Evolutionary conservation across 2,797 vertebrate genomes (phyloP).

Genomic region (Zonotrichia albicollis): DNA sequence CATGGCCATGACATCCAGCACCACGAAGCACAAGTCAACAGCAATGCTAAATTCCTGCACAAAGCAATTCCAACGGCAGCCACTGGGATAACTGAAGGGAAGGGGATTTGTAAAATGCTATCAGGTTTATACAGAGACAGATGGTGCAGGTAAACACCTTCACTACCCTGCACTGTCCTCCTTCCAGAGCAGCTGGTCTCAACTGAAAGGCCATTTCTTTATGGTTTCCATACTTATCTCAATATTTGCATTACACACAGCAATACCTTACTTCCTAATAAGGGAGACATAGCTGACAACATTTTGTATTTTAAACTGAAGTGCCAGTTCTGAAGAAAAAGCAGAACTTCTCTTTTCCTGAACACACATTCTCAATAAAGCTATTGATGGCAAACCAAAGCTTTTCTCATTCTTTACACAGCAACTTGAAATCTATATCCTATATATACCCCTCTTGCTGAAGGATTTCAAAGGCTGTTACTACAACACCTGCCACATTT

Average conservation of each 20-base stretch:
- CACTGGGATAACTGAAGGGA: constrained; percentile 57
- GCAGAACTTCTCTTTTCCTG: neutral
- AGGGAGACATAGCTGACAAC: neutral
- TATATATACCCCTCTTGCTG: neutral
- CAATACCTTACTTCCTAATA: constrained; percentile 18
- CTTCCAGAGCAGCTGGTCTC: constrained; percentile 60
- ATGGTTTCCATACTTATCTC: constrained; percentile 26
- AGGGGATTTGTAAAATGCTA: constrained; percentile 60
- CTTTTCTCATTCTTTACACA: neutral
- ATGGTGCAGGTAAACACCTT: constrained; percentile 69
- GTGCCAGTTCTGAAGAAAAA: neutral
- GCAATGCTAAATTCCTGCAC: constrained; percentile 27
- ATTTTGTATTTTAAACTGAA: neutral
- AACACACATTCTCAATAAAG: neutral
- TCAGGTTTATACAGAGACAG: constrained; percentile 59
- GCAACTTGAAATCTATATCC: neutral
- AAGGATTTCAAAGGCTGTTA: constrained; percentile 6
- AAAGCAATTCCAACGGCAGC: constrained; percentile 36
- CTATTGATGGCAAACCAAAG: neutral
- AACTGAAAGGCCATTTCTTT: constrained; percentile 28
- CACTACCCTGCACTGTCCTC: constrained; percentile 48
- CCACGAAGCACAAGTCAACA: neutral
- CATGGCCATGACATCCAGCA: neutral
- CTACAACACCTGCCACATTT: neutral
- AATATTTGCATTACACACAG: constrained; percentile 33